Evolutionary conservation across 1,140 invertebrate species (phyloP).

Genomic region (Diachasma alloeum): DNA sequence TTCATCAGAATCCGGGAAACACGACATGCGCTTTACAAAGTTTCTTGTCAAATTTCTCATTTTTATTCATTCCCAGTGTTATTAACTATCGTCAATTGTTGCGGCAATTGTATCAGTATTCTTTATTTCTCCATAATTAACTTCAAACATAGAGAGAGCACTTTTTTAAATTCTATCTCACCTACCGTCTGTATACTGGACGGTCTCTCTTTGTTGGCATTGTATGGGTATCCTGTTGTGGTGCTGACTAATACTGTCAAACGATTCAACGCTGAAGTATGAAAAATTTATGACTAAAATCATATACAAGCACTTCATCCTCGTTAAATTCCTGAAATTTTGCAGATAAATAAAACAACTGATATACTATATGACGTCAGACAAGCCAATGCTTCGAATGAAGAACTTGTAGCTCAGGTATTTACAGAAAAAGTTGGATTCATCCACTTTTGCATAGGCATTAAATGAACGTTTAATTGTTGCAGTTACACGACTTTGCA

Average conservation of each 20-base stretch:
- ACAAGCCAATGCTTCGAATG: background rate
- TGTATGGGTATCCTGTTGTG: background rate
- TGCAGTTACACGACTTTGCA: conserved; percentile 13
- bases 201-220: background rate
- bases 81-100: background rate
- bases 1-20: background rate
- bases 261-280: background rate
- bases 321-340: background rate
- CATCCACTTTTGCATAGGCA: background rate
- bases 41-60: background rate
- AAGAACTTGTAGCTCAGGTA: background rate
- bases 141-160: background rate
- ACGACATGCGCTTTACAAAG: background rate
- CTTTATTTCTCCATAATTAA: background rate
- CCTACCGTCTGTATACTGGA: background rate
- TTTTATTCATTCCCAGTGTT: background rate
- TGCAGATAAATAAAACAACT: background rate
- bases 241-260: background rate
- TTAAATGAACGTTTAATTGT: background rate
- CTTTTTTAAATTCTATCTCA: background rate
- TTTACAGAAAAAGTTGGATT: background rate
- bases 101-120: background rate
- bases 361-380: background rate
- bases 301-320: no score
- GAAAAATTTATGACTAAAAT: no score